phyloP scores from a whole-genome alignment of 2,113 vertebrate genomes.

The Mormyrus lacerda region DNA sequence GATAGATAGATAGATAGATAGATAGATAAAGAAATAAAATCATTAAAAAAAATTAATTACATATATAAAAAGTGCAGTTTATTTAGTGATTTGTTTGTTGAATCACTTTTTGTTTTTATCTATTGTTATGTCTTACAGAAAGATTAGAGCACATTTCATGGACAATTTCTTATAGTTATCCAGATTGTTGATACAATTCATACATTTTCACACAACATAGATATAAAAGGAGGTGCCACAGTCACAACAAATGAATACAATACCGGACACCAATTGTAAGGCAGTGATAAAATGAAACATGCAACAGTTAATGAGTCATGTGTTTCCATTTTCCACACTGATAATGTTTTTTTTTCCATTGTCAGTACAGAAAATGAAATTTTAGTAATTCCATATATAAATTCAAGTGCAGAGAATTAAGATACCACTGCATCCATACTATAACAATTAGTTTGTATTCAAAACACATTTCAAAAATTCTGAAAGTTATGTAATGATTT shows the following conservation, averaged over 20 bases:
- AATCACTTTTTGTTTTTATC: background rate
- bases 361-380: background rate
- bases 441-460: background rate
- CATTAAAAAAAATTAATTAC: background rate
- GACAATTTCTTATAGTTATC: background rate
- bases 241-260: background rate
- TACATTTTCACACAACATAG: background rate
- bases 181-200: background rate
- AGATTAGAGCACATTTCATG: background rate
- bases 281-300: background rate
- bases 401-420: background rate
- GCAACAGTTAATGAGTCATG: background rate
- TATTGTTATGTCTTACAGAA: background rate
- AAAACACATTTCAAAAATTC: background rate
- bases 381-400: background rate
- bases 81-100: background rate
- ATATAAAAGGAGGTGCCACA: background rate
- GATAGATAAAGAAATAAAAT: background rate
- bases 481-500: conserved; percentile 27
- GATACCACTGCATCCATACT: background rate
- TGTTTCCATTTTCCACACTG: background rate
- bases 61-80: background rate
- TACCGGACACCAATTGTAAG: background rate
- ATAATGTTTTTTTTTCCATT: background rate
- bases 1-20: background rate